phyloP scores from a whole-genome alignment of 2,888 invertebrate species.

The Heliconius sara region DNA sequence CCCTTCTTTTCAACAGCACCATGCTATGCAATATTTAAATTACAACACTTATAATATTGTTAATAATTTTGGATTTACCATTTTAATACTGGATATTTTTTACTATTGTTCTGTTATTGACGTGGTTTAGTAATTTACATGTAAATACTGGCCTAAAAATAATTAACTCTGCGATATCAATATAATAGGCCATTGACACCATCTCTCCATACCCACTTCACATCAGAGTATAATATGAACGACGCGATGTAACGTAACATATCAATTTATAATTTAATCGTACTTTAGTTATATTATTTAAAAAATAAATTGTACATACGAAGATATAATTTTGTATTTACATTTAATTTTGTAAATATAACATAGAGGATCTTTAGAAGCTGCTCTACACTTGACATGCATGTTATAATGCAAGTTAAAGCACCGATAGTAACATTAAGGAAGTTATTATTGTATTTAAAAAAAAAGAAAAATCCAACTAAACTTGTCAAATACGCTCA shows the following conservation, averaged over 20 bases:
- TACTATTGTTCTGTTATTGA: conserved; percentile 17
- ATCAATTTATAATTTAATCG: conserved; percentile 35
- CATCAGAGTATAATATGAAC: conserved; percentile 11
- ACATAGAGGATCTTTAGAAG: conserved; percentile 46
- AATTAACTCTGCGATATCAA: conserved; percentile 32
- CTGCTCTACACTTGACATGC: conserved; percentile 68
- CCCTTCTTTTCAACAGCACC: conserved; percentile 48
- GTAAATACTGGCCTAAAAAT: conserved; percentile 41
- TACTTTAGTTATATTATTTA: conserved; percentile 37
- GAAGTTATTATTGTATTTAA: conserved; percentile 11
- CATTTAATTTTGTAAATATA: conserved; percentile 54
- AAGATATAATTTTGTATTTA: conserved; percentile 66
- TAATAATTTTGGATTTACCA: conserved; percentile 17
- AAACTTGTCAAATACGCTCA: neutral
- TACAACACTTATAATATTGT: conserved; percentile 22
- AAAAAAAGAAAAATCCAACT: neutral
- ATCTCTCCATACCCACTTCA: conserved; percentile 26
- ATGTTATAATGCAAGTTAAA: conserved; percentile 64
- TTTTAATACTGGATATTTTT: conserved; percentile 40
- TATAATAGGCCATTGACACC: conserved; percentile 43
- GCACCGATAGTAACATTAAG: conserved; percentile 59
- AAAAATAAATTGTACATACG: conserved; percentile 57
- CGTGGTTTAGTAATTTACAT: conserved; percentile 23
- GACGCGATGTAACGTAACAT: conserved; percentile 26
- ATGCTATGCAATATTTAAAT: conserved; percentile 20